Conservation (phyloP, 2,888 invertebrate species). For the Brenthis hecate region DNA sequence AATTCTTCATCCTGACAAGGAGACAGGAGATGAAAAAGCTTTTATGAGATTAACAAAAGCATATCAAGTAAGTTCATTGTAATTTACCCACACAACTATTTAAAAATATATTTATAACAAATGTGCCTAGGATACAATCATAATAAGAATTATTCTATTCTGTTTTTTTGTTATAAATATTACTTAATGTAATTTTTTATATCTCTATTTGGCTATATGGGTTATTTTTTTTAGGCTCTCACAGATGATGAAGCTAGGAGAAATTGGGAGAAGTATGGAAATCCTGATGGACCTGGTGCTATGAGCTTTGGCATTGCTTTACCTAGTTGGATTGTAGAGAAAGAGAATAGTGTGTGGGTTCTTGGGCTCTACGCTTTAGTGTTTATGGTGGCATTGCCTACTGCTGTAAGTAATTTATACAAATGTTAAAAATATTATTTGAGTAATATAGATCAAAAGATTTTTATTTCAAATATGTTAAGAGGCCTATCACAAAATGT, state of each 20-base stretch:
- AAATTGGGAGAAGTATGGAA: conserved; percentile 99
- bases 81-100: conserved; percentile 5
- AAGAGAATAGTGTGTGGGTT: conserved; percentile 99
- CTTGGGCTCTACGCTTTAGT: conserved; percentile 96
- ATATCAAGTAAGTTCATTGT: conserved; percentile 85
- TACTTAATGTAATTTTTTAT: neutral
- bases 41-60: conserved; percentile 99
- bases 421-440: neutral
- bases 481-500: too few relatives aligned
- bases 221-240: conserved; percentile 84
- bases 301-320: conserved; percentile 99
- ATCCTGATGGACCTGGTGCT: conserved; percentile 99
- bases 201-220: neutral
- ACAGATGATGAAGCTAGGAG: conserved; percentile 98
- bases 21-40: conserved; percentile 97
- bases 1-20: conserved; percentile 98
- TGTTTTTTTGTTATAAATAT: neutral
- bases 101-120: neutral
- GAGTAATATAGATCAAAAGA: conserved; percentile 23
- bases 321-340: conserved; percentile 99
- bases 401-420: conserved; percentile 82
- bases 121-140: conserved; percentile 3
- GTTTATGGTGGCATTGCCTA: conserved; percentile 98
- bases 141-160: neutral
- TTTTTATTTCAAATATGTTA: too few relatives aligned